These are phyloP conservation scores for Penelope pileata DNA, from an alignment of 2,113 vertebrate genomes.

Conservation along the genomic window DNA sequence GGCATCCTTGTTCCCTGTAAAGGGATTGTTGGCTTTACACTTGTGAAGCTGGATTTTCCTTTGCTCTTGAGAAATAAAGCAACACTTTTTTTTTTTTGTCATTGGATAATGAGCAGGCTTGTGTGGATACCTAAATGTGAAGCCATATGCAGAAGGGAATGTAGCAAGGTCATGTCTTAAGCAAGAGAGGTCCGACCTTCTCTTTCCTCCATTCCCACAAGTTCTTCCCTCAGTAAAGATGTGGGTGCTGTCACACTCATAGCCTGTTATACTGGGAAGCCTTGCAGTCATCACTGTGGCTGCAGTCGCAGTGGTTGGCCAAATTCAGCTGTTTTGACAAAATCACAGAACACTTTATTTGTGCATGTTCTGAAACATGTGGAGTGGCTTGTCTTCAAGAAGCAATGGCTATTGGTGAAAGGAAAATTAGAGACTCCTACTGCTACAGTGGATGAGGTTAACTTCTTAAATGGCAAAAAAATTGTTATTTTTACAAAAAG, in stretches of 20 bases:
- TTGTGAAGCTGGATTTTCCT: not conserved
- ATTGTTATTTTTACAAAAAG: not conserved
- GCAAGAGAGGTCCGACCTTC: not conserved
- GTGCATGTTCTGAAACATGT: not conserved
- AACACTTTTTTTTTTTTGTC: not conserved
- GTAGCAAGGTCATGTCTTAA: not conserved
- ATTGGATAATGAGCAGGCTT: not conserved
- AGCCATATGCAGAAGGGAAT: not conserved
- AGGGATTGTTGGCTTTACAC: not conserved
- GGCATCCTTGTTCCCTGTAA: not conserved
- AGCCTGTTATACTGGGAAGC: not conserved
- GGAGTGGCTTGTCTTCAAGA: not conserved
- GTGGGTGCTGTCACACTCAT: not conserved
- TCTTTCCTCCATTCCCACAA: not conserved
- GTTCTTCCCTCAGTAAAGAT: not conserved
- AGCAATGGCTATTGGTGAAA: not conserved
- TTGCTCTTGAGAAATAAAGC: not conserved
- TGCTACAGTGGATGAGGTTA: not conserved
- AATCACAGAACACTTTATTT: not conserved
- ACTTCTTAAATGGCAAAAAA: not conserved
- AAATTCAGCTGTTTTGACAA: not conserved
- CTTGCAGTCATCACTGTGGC: not conserved
- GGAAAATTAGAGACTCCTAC: not conserved
- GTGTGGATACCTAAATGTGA: not conserved
- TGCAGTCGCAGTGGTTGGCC: not conserved